phyloP scores from a whole-genome alignment of 2,888 invertebrate genomes.

The Eupithecia vulgata region DNA sequence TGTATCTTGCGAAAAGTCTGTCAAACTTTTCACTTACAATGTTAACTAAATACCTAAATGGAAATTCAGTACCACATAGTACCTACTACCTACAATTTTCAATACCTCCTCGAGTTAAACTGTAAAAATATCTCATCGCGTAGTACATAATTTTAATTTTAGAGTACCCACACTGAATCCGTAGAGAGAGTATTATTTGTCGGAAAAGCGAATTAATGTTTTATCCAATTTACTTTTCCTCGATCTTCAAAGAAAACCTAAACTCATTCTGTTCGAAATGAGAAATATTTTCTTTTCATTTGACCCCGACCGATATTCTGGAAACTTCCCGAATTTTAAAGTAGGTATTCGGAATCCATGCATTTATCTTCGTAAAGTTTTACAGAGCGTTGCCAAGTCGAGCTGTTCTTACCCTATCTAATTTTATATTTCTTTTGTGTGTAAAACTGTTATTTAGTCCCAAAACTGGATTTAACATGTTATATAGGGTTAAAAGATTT shows the following conservation, averaged over 20 bases:
- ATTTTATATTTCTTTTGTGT: background rate
- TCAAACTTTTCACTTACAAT: background rate
- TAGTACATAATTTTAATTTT: too few relatives aligned
- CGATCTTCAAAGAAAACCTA: background rate
- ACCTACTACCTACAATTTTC: too few relatives aligned
- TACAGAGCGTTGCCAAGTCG: slow-evolving; percentile 4
- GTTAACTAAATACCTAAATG: too few relatives aligned
- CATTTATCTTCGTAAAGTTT: background rate
- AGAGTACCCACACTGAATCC: background rate
- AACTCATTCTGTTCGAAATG: background rate
- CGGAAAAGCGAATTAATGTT: background rate
- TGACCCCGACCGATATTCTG: slow-evolving; percentile 5
- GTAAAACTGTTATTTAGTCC: background rate
- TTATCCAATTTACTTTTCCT: slow-evolving; percentile 5
- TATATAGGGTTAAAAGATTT: background rate
- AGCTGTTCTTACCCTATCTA: background rate
- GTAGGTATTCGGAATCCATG: background rate
- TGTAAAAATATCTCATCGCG: too few relatives aligned
- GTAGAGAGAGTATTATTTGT: background rate
- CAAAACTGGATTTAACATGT: background rate
- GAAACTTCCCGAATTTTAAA: slow-evolving; percentile 3
- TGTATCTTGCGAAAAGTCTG: background rate
- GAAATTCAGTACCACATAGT: background rate
- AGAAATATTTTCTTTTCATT: slow-evolving; percentile 3
- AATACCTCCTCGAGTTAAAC: background rate